Base-by-base conservation (phyloP, 2,888 invertebrate species). In the Cephonodes hylas region DNA sequence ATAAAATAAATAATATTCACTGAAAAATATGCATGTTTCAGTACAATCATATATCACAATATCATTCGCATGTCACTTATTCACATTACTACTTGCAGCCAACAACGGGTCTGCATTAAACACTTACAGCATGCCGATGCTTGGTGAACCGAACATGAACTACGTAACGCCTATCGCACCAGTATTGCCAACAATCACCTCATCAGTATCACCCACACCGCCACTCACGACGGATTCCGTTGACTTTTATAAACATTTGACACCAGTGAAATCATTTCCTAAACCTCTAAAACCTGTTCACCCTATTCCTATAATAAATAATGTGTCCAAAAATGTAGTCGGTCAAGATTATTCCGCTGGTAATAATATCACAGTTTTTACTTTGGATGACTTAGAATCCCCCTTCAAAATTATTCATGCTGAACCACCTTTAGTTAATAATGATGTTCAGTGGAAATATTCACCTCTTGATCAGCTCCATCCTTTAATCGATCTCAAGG, bases 11-110 rank as follows among this genome's bases (percentile, higher is more conserved):
- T 15, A 27, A 20, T 59, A 46, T n/a, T 42, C 6, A 56, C 22
- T 53, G 2, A 58, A 61, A 66, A 23, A 15, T 22, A 38, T 59
- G 60, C 58, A 63, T 64, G 62, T 48, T 58, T 34, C 18, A 60
- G 13, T 27, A 53, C 8, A 25, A 53, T 18, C n/a, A 38, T 23
- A 23, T 22, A 53, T 62, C 63, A 67, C 61, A 64, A 58, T 62
- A 67, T 71, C 65, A 71, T 68, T 65, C 73, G 78, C 76, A 78
- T 80, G 76, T 80, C 74, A 80, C 79, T 83, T 75, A 83, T 80
- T 65, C 66, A 74, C 80, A 79, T 88, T 88, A 83, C 87, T 89
- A 79, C 85, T 90, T 91, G 70, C 91, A 91, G 89, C 84, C 77
- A 85, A 77, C 69, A 77, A 82, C 68, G 82, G 77, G 76, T 74